Percentiles rank a stretch among this genome's conserved stretches.
Conservation (phyloP, 2,888 invertebrate genomes). For the Celastrina argiolus region DNA sequence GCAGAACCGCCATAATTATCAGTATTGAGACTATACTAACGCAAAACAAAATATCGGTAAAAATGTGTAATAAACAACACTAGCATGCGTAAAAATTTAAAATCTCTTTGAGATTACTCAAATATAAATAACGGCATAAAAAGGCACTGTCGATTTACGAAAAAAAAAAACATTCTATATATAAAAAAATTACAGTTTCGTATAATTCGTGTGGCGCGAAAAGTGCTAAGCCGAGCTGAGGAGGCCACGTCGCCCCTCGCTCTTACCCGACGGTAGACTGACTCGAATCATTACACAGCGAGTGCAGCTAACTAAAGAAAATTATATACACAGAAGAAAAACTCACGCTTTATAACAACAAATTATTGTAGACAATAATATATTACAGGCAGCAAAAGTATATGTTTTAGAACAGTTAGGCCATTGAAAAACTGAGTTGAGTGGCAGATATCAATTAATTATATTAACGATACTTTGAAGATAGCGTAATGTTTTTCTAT, state of each 20-base stretch:
- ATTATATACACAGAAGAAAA: conserved; percentile 3
- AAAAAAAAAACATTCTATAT: neutral
- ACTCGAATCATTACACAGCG: conserved; percentile 21
- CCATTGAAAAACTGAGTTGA: neutral
- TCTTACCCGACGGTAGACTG: conserved; percentile 53
- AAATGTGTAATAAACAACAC: neutral
- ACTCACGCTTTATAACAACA: neutral
- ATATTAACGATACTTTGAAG: neutral
- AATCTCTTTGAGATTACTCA: neutral
- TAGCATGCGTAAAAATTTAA: neutral
- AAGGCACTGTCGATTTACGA: neutral
- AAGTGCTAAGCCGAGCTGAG: conserved; percentile 33
- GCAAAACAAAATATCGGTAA: neutral
- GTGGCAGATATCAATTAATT: neutral
- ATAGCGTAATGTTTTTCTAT: no score
- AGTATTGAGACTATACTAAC: neutral
- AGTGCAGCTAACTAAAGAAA: conserved; percentile 2
- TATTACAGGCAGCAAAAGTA: neutral
- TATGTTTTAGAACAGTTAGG: neutral
- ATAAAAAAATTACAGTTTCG: conserved; percentile 15
- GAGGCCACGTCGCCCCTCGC: conserved; percentile 53
- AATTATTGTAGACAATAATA: neutral
- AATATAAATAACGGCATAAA: neutral
- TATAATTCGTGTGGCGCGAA: conserved; percentile 43
- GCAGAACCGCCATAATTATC: neutral